phyloP scores from a whole-genome alignment of 1,140 invertebrate species.

The Listronotus bonariensis region DNA sequence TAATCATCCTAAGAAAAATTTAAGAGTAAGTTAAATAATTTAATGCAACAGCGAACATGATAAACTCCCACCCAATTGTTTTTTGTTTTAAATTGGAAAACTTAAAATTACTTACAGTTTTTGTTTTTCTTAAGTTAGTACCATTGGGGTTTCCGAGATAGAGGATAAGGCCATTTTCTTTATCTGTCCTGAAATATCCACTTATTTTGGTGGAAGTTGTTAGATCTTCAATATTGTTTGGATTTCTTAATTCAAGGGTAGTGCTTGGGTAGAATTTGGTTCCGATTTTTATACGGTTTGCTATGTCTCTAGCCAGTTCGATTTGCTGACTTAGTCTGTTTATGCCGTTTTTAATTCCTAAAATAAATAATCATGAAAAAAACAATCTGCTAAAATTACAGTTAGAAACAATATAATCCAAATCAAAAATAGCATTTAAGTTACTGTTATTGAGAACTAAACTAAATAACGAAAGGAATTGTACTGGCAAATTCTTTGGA shows the following conservation, averaged over 20 bases:
- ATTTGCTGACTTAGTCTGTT: constrained; percentile 77
- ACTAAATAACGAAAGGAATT: too few species aligned
- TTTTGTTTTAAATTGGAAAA: not conserved
- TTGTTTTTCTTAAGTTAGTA: constrained; percentile 66
- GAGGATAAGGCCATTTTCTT: constrained; percentile 80
- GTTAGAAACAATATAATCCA: too few species aligned
- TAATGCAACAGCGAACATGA: too few species aligned
- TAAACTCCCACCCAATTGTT: too few species aligned
- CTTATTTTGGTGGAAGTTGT: constrained; percentile 86
- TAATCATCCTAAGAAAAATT: constrained; percentile 76
- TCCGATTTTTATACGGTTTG: constrained; percentile 76
- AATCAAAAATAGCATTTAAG: too few species aligned
- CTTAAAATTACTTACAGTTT: constrained; percentile 60
- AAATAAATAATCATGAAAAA: not conserved
- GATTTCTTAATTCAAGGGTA: constrained; percentile 82
- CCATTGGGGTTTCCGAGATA: constrained; percentile 89
- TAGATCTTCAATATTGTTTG: constrained; percentile 77
- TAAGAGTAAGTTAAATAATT: not conserved
- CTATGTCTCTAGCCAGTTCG: constrained; percentile 76
- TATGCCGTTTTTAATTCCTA: constrained; percentile 69
- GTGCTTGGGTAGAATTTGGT: constrained; percentile 83
- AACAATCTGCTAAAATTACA: too few species aligned
- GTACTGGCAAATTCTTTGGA: too few species aligned
- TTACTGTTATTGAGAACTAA: too few species aligned
- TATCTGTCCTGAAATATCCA: constrained; percentile 81